phyloP scores from a whole-genome alignment of 2,797 vertebrate species.

The Rhinoraja longicauda region DNA sequence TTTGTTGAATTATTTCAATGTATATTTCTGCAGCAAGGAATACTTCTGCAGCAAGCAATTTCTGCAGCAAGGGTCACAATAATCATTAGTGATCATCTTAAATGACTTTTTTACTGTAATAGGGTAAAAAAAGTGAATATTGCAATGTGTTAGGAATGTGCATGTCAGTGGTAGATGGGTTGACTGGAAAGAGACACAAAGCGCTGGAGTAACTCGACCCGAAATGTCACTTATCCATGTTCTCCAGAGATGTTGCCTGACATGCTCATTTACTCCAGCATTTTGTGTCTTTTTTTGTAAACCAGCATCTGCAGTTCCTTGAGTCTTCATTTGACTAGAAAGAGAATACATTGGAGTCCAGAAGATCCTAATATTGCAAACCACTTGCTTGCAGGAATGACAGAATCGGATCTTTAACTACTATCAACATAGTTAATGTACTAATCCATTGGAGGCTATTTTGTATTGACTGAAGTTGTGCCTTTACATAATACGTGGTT shows the following conservation, averaged over 20 bases:
- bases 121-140: not conserved
- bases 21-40: not conserved
- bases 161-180: not conserved
- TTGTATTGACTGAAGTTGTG: no score
- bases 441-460: not conserved
- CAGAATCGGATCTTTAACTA: not conserved
- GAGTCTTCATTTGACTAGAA: not conserved
- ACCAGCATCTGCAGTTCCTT: no score
- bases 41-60: no score
- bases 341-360: not conserved
- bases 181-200: not conserved
- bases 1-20: slow-evolving; percentile 6
- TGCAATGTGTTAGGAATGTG: not conserved
- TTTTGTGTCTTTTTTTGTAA: no score
- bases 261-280: no score
- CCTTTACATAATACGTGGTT: no score
- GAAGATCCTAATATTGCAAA: not conserved
- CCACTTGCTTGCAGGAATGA: not conserved
- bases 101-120: not conserved
- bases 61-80: not conserved
- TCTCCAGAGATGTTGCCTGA: no score
- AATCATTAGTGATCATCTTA: not conserved
- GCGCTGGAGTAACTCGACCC: no score
- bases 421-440: not conserved
- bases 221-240: no score